Conservation (phyloP, 2,113 vertebrate genomes). For the Piprites chloris region DNA sequence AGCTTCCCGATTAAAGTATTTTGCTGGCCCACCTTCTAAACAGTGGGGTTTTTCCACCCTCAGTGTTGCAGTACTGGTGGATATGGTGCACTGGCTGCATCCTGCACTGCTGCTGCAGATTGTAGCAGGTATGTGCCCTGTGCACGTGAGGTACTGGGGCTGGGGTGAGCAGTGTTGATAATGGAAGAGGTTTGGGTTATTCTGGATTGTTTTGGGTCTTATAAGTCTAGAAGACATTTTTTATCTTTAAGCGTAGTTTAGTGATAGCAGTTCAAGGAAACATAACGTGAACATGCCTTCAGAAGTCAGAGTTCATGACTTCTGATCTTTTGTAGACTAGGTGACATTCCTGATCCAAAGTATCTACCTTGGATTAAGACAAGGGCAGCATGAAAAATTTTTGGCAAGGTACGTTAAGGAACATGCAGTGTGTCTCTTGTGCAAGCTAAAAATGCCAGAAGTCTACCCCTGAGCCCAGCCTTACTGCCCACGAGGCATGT, state of each 20-base stretch:
- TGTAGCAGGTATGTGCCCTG: background rate
- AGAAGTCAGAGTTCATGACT: background rate
- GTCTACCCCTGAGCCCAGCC: background rate
- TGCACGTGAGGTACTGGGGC: rapidly evolving
- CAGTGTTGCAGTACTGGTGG: background rate
- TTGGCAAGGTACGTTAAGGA: background rate
- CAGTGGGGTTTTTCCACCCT: rapidly evolving
- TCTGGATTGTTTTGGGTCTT: background rate
- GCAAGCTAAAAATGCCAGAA: background rate
- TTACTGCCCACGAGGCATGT: background rate
- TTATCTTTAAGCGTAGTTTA: background rate
- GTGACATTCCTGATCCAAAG: background rate
- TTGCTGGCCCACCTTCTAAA: background rate
- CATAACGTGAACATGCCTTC: rapidly evolving
- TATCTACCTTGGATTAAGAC: background rate
- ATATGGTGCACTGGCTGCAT: background rate
- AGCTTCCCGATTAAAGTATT: background rate
- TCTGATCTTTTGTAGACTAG: background rate
- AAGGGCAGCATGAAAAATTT: background rate
- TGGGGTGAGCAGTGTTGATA: rapidly evolving
- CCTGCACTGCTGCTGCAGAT: rapidly evolving
- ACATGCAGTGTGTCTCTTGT: background rate
- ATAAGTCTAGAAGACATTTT: background rate
- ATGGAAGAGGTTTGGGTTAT: background rate
- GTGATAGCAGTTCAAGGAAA: background rate